phyloP scores from a whole-genome alignment of 2,888 invertebrate species.

The Drosophila barbarae region DNA sequence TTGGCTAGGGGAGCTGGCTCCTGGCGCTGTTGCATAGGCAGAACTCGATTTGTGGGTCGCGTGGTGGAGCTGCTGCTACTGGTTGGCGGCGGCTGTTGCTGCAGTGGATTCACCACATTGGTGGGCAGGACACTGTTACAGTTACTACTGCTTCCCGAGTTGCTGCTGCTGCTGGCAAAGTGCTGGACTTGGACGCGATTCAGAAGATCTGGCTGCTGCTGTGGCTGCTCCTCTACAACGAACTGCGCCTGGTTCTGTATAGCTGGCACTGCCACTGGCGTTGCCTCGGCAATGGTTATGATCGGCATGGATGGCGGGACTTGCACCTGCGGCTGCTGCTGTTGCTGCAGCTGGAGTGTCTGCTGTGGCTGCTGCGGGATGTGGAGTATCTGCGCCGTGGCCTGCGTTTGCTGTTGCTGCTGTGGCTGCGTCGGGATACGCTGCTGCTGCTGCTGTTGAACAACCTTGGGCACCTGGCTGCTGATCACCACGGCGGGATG shows the following conservation, averaged over 20 bases:
- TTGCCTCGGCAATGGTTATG: constrained; percentile 47
- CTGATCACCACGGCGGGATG: constrained; percentile 16
- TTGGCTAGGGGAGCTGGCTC: constrained; percentile 69
- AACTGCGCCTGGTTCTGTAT: constrained; percentile 42
- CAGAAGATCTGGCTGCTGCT: constrained; percentile 46
- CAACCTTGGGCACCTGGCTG: constrained; percentile 45
- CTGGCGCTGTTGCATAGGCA: constrained; percentile 87
- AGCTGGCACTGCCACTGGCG: constrained; percentile 13
- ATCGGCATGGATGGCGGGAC: constrained; percentile 50
- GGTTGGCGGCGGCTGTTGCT: constrained; percentile 79
- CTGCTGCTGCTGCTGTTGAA: constrained; percentile 38
- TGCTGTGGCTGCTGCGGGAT: constrained; percentile 31
- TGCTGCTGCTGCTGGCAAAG: constrained; percentile 42
- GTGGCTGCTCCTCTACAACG: constrained; percentile 42
- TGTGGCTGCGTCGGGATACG: constrained; percentile 41
- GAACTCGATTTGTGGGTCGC: constrained; percentile 86
- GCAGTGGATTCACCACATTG: constrained; percentile 86
- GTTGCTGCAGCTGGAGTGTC: constrained; percentile 14
- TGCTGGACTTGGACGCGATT: constrained; percentile 63
- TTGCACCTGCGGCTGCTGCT: constrained; percentile 34
- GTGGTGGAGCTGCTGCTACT: constrained; percentile 40
- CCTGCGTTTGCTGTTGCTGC: constrained; percentile 33
- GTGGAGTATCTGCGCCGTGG: constrained; percentile 15
- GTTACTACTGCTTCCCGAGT: constrained; percentile 9
- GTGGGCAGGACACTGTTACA: constrained; percentile 82